phyloP scores from a whole-genome alignment of 1,140 invertebrate species.

The Camponotus vicinus region DNA sequence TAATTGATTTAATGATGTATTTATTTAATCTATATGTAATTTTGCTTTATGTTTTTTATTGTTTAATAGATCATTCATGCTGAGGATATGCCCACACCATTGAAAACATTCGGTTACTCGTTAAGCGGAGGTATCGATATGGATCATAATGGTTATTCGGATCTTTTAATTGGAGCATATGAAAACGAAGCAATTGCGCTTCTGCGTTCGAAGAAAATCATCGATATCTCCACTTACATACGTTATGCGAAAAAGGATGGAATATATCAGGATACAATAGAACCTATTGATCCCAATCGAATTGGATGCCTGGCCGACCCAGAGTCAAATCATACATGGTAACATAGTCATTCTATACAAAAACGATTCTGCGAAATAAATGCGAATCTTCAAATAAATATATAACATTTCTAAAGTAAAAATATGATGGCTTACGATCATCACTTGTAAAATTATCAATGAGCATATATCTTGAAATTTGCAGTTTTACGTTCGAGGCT shows the following conservation, averaged over 20 bases:
- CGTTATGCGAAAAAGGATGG: slow-evolving; percentile 77
- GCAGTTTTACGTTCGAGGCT: slow-evolving; percentile 93
- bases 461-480: slow-evolving; percentile 70
- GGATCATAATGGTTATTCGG: slow-evolving; percentile 96
- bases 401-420: too few species aligned
- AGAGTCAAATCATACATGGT: slow-evolving; percentile 91
- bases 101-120: slow-evolving; percentile 95
- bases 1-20: background rate
- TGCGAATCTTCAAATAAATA: background rate
- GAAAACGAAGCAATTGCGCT: slow-evolving; percentile 92
- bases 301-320: slow-evolving; percentile 90
- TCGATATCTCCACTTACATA: slow-evolving; percentile 91
- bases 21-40: background rate
- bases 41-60: background rate
- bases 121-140: slow-evolving; percentile 95
- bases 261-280: slow-evolving; percentile 87
- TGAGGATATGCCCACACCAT: slow-evolving; percentile 85
- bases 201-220: slow-evolving; percentile 93
- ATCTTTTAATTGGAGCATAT: slow-evolving; percentile 96
- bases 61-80: slow-evolving; percentile 86
- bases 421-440: too few species aligned
- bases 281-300: slow-evolving; percentile 93
- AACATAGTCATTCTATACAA: slow-evolving; percentile 67
- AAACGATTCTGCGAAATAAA: background rate
- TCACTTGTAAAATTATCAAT: too few species aligned